Evolutionary conservation across 2,888 invertebrate species (phyloP).

Genomic region (Tridacna crocea): DNA sequence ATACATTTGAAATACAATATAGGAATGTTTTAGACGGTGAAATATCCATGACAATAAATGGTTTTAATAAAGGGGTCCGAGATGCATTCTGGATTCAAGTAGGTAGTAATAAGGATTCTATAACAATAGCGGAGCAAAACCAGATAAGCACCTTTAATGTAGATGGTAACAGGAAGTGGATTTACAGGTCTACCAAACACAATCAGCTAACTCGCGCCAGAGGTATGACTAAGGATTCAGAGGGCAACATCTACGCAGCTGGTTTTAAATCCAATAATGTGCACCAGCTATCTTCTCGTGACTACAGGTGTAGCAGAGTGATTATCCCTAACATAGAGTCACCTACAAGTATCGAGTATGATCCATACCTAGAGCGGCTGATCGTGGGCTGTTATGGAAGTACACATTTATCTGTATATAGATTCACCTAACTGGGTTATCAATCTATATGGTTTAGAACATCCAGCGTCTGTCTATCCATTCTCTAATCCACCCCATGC

Average conservation of each 20-base stretch:
- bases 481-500: too few relatives aligned
- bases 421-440: not conserved
- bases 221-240: not conserved
- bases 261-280: not conserved
- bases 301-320: not conserved
- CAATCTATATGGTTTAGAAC: too few relatives aligned
- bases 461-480: too few relatives aligned
- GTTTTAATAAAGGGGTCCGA: not conserved
- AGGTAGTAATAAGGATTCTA: not conserved
- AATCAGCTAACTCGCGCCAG: not conserved
- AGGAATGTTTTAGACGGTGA: not conserved
- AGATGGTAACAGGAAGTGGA: not conserved
- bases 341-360: not conserved
- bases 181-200: not conserved
- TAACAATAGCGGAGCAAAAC: not conserved
- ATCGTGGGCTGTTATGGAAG: not conserved
- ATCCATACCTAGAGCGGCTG: not conserved
- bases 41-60: not conserved
- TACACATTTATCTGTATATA: not conserved
- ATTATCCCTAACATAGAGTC: not conserved
- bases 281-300: not conserved
- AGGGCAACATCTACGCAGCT: not conserved
- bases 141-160: not conserved
- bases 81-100: not conserved
- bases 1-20: not conserved